Evolutionary conservation across 1,140 invertebrate genomes (phyloP), one percentile per base, ranked within the genome.

Genomic region (Scaptomyza hsui): DNA sequence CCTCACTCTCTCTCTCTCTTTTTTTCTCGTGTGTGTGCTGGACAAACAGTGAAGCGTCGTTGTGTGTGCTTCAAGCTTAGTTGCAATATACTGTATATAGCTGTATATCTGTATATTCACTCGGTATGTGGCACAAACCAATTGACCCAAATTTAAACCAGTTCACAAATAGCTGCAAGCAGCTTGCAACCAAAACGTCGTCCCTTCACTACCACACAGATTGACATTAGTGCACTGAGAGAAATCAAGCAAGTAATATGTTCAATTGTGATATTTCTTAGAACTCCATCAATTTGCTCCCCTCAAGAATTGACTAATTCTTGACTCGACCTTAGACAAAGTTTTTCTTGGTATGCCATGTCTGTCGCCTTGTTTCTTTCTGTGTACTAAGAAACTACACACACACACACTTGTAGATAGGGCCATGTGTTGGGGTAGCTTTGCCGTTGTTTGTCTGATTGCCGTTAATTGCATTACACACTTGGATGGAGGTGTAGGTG

Each of bases 71-170:
- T 42, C 0, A 16, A 21, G 57, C 47, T 71, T 56, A 51, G 52
- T 37, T 72, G 53, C 47, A 53, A 35, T 19, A 32, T 12, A n/a
- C n/a, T n/a, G n/a, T n/a, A 37, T 29, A 29, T 7, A 24, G 6
- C 4, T 29, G 7, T 29, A 29, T 29, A 29, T 29, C 26, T 29
- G 26, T 29, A 29, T 29, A 37, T 35, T n/a, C n/a, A 68, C 35
- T 69, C 44, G 48, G 48, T 53, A 82, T 88, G 78, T 70, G 82
- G 71, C 74, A 67, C 74, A 71, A 82, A 77, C 82, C 82, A 82
- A 88, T 88, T 76, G 82, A 82, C 82, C 82, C 78, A 88, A 88
- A 88, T 82, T 78, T 88, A 88, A 88, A 75, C 67, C 78, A 72
- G 71, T 65, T 71, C 71, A 75, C 75, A 77, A 77, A 77, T 75